Base-by-base conservation (phyloP, 1,140 invertebrate species). In the Onthophagus taurus region DNA sequence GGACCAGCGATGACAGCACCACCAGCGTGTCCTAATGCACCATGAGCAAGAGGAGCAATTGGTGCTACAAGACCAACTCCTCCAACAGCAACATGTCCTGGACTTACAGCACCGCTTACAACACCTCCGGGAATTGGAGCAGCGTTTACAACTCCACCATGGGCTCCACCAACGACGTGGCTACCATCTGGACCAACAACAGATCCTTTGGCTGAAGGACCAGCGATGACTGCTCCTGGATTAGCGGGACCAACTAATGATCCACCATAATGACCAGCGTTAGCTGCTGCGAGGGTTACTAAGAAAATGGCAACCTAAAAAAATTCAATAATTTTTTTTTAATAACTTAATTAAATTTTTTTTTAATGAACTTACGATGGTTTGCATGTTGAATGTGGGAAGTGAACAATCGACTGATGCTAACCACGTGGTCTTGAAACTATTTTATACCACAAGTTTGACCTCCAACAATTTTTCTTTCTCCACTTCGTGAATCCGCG, bases 241-340 rank as follows among this genome's bases (percentile, higher is more conserved):
- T 43, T 49, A 20, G 31, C 49, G 7, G 60, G 60, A 12, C 60
- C 60, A 11, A 58, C 54, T 1, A 62, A 31, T n/a, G 53, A 49
- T 14, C 52, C 54, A 45, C 38, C 11, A 50, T 55, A n/a, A 50
- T 20, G 30, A 54, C 31, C 21, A 49, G 59, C 59, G 42, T 45
- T 55, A 43, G 48, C 57, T 14, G 50, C 54, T 23, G 55, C 29
- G 16, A 47, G 39, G 34, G 47, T 45, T 18, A 58, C 42, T 26
- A 54, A 50, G 44, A 58, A 46, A n/a, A 53, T 38, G 34, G 48
- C 49, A 20, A 59, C 45, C 59, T 60, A 41, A 21, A 13, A 16
- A 30, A 29, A 16, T 29, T n/a, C n/a, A n/a, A n/a, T n/a, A n/a
- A n/a, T n/a, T n/a, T n/a, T n/a, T n/a, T n/a, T n/a, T n/a, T n/a